Evolutionary conservation across 2,113 vertebrate species (phyloP), one percentile per base, ranked within the genome.

Genomic region (Ariopsis seemanni): DNA sequence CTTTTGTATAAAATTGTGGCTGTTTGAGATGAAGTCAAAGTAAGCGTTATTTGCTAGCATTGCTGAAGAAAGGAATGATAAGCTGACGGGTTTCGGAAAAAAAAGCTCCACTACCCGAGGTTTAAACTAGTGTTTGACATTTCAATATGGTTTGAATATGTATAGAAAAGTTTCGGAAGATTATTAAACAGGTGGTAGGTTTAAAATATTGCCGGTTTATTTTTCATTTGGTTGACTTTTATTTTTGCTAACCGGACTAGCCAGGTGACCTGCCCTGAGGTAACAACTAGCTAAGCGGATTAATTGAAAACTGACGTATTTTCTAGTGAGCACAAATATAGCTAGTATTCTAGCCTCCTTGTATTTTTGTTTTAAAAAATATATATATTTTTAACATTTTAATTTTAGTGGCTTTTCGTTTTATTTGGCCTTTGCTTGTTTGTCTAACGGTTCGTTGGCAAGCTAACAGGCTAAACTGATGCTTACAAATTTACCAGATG

Each of bases 241-340:
- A 30, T 72, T 18, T 52, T 27, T 77, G 79, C 57, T 48, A 82
- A 48, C 57, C 20, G 12, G 58, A 2, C 79, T 82, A 82, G 79
- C 79, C 34, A 62, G 57, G 30, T 22, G 79, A 62, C 30, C 7
- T 82, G 30, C 30, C 57, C 58, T 34, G 57, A 62, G 79, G 18
- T 48, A 82, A 62, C 57, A 82, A 62, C 57, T 82, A 82, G 79
- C 79, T 42, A 82, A 62, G 79, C 48, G 79, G 79, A 62, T 82
- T 82, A 60, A 62, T 58, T 58, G 27, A 4, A 80, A 80, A 60
- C 15, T 14, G 55, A 15, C 6, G 53, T 42, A 5, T 62, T 7
- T 81, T 42, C 17, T 6, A 22, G 8, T 8, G 2, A 30, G n/a
- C 53, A 77, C 2, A 20, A 30, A 80, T 42, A n/a, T 4, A 12